Conservation (phyloP, 2,797 vertebrate species). For the Phoxinus dragarum region DNA sequence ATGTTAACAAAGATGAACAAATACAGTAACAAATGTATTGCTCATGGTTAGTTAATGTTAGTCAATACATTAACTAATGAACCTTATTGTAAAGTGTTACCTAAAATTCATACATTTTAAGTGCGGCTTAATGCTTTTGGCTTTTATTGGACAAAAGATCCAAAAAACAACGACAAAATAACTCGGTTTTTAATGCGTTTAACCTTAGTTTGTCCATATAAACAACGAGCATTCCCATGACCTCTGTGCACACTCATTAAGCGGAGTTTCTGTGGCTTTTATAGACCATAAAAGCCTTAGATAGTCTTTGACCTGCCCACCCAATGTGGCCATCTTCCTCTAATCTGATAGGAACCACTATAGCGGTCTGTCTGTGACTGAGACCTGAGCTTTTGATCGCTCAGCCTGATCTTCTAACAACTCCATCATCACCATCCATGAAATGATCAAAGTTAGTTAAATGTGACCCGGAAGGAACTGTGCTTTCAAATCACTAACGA, state of each 20-base stretch:
- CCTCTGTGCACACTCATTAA: slow-evolving; percentile 36
- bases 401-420: slow-evolving; percentile 30
- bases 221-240: slow-evolving; percentile 43
- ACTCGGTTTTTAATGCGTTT: background rate
- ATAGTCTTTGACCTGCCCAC: slow-evolving; percentile 38
- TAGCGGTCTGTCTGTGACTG: slow-evolving; percentile 29
- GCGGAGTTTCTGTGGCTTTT: slow-evolving; percentile 39
- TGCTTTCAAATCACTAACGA: background rate
- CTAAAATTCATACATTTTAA: background rate
- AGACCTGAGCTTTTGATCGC: slow-evolving; percentile 43
- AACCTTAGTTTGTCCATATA: background rate
- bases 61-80: no score
- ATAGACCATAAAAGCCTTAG: slow-evolving; percentile 45
- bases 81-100: no score
- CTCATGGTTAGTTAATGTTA: no score
- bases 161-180: background rate
- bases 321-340: slow-evolving; percentile 4
- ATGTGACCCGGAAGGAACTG: background rate
- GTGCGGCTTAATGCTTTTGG: background rate
- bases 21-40: no score
- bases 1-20: no score
- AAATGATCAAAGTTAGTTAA: slow-evolving; percentile 28
- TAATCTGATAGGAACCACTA: slow-evolving; percentile 36
- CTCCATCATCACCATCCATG: slow-evolving; percentile 4
- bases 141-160: background rate